These are phyloP conservation scores for Gonatopus flavifemur DNA, from an alignment of 1,140 invertebrate species.

Conservation along the genomic window DNA sequence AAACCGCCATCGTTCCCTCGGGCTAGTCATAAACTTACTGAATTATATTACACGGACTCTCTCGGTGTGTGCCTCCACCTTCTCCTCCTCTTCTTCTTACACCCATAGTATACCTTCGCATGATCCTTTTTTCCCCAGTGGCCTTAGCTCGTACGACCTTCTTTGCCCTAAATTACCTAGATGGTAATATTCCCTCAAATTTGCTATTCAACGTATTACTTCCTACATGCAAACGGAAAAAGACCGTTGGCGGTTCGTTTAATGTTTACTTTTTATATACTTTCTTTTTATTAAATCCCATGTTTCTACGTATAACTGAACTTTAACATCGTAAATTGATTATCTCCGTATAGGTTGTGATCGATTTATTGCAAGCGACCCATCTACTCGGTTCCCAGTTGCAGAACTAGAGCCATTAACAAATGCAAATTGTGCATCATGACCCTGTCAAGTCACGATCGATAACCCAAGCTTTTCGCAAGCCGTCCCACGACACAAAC, in stretches of 20 bases:
- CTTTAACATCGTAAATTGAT: too few species aligned
- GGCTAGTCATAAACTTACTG: slow-evolving; percentile 59
- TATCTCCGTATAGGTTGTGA: too few species aligned
- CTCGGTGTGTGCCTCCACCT: slow-evolving; percentile 21
- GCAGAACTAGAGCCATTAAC: slow-evolving; percentile 49
- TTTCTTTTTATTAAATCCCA: too few species aligned
- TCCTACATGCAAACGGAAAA: too few species aligned
- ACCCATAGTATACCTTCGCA: too few species aligned
- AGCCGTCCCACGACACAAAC: slow-evolving; percentile 25
- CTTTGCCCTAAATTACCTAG: slow-evolving; percentile 1
- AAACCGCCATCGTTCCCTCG: slow-evolving; percentile 54
- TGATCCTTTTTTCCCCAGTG: slow-evolving; percentile 4
- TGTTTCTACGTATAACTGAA: too few species aligned
- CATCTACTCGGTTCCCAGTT: too few species aligned
- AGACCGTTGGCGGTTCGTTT: too few species aligned
- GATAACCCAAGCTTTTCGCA: slow-evolving; percentile 41
- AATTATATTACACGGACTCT: slow-evolving; percentile 57
- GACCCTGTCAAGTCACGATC: slow-evolving; percentile 35
- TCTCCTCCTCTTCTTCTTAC: slow-evolving; percentile 21
- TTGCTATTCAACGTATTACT: too few species aligned
- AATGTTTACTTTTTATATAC: too few species aligned
- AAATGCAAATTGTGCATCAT: slow-evolving; percentile 49
- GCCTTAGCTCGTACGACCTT: slow-evolving; percentile 11
- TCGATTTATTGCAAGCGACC: too few species aligned
- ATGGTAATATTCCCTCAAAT: too few species aligned